Evolutionary conservation across 2,113 vertebrate genomes (phyloP), one percentile per base, ranked within the genome.

Genomic region (Rhagologus leucostigma): DNA sequence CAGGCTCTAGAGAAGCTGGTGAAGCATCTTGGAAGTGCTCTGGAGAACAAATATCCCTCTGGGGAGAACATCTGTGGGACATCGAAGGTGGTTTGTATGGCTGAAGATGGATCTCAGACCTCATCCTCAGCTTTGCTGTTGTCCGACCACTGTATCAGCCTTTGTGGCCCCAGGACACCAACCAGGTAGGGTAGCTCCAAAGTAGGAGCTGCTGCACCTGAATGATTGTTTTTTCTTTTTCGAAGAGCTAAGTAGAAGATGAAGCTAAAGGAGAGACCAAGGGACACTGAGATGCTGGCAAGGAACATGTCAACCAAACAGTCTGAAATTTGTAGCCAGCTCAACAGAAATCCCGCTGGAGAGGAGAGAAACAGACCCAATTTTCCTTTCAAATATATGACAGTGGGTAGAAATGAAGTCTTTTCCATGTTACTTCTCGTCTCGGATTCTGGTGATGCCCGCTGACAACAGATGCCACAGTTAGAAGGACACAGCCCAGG

Each of bases 31-130:
- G 23, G 9, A 47, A 10, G 8, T 63, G 39, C 26, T 67, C n/a
- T 92, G 56, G 33, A 83, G 47, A 78, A 6, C 33, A 49, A 49
- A 64, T 33, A 17, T 80, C 10, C 3, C 53, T 33, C 39, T 52
- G 24, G 15, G 19, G 10, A 87, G 13, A 73, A 14, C 2, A 33
- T 81, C 1, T 81, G 37, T 74, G 37, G 35, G 27, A 77, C 0
- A 0, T 56, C 0, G 3, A 19, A 92, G 14, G 11, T 2, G 1
- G 5, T 78, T 62, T 82, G 7, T 44, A 9, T 17, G 29, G 10
- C 27, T 82, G 68, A 89, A 64, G 67, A 27, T 39, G 30, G 9
- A 84, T 68, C 18, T 89, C 18, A 19, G 23, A 80, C 6, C 10
- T 60, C 44, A 83, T 83, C 21, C 16, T 71, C 39, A 33, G 10